Evolutionary conservation across 1,140 invertebrate species (phyloP).

Genomic region (Lucilia cuprina): DNA sequence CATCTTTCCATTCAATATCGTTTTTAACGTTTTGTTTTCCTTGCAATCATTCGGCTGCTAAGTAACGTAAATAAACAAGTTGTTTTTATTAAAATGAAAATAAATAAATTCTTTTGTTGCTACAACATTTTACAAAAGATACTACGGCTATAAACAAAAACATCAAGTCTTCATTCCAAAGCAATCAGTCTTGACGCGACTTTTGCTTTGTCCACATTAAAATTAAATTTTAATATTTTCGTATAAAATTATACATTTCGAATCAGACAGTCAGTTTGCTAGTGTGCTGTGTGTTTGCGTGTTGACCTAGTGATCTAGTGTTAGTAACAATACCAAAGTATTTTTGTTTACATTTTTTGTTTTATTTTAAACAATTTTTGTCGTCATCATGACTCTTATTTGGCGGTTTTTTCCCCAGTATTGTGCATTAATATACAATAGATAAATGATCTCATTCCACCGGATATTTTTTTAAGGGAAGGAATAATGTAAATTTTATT

Average conservation of each 20-base stretch:
- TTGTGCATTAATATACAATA: background rate
- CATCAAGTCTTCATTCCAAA: background rate
- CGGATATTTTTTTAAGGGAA: too few species aligned
- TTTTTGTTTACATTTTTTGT: background rate
- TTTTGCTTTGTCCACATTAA: background rate
- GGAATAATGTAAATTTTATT: too few species aligned
- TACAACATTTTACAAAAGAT: background rate
- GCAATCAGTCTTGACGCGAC: background rate
- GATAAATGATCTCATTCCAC: background rate
- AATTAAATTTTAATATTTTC: background rate
- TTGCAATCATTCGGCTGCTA: conserved; percentile 33
- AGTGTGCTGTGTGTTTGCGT: background rate
- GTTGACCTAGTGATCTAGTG: conserved; percentile 10
- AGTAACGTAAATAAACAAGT: conserved; percentile 41
- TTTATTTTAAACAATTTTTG: background rate
- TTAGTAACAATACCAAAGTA: background rate
- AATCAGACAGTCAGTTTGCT: background rate
- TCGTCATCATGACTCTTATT: background rate
- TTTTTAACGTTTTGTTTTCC: conserved; percentile 9
- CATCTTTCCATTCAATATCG: background rate
- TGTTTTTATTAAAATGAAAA: background rate
- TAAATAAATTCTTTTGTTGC: background rate
- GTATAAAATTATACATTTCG: background rate
- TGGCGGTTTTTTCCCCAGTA: background rate
- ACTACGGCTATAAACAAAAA: conserved; percentile 19